These are phyloP conservation scores for Colletes gigas DNA, from an alignment of 1,140 invertebrate species.

Conservation along the genomic window DNA sequence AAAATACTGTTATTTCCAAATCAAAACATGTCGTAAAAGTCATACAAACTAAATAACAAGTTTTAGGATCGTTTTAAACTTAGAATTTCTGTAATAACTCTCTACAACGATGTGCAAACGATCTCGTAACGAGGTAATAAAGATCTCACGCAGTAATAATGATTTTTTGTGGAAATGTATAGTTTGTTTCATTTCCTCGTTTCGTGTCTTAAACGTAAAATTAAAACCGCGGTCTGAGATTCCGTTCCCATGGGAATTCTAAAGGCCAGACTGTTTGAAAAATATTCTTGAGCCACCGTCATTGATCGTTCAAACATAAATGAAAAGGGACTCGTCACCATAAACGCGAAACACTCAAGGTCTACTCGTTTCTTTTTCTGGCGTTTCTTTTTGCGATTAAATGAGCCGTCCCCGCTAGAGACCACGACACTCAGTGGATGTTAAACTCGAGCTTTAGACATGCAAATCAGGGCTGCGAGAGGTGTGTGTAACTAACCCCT, in stretches of 20 bases:
- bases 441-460: constrained; percentile 74
- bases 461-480: constrained; percentile 73
- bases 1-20: too few species aligned
- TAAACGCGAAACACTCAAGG: constrained; percentile 8
- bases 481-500: constrained; percentile 70
- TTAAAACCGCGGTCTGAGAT: background rate
- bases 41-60: too few species aligned
- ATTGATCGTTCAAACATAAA: constrained; percentile 7
- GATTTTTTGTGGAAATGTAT: too few species aligned
- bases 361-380: background rate
- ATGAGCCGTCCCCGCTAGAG: constrained; percentile 36
- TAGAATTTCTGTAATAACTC: too few species aligned
- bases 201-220: background rate
- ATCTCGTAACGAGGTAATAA: too few species aligned
- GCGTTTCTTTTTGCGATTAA: constrained; percentile 40
- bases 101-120: too few species aligned
- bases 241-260: background rate
- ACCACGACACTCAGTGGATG: constrained; percentile 43
- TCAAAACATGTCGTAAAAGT: too few species aligned
- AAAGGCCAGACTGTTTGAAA: background rate
- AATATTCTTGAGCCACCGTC: background rate
- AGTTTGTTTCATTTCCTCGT: background rate
- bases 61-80: too few species aligned
- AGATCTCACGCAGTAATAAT: too few species aligned
- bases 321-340: background rate